Evolutionary conservation across 2,797 vertebrate genomes (phyloP), one percentile per base, ranked within the genome.

Genomic region (Amniataba percoides): DNA sequence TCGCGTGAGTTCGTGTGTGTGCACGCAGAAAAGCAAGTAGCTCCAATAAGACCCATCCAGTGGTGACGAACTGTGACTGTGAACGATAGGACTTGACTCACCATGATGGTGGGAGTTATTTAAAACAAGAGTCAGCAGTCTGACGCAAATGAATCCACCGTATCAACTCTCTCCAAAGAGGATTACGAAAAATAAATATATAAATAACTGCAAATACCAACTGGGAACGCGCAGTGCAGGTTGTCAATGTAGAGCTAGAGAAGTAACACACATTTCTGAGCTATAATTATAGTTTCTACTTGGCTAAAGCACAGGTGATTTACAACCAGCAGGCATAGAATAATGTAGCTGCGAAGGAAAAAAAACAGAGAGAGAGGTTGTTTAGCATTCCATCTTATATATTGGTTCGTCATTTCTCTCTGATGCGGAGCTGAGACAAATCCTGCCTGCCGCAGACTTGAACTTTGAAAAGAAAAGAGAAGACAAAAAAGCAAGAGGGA

Each of bases 71-170:
- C 77, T 58, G 59, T 77, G 77, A 77, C 89, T 89, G 89, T 72
- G 80, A 91, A 89, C 40, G 85, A 79, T 62, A 63, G 85, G 82
- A 80, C 85, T 88, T 92, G 93, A 94, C 89, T 94, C 92, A 94
- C 91, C 52, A 70, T 45, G 80, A 87, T 81, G 92, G 89, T 86
- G 89, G 84, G 89, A 92, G 90, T 90, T 94, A 93, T 94, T 93
- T 93, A 89, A 93, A 93, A 91, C 86, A 79, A 56, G 73, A 92
- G 83, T 90, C 87, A 84, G 88, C 83, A 81, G 84, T 79, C 76
- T 93, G 93, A 93, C 91, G 92, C 89, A 93, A 86, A 91, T 84
- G 74, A 86, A 87, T 81, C 77, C 80, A 63, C 88, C 18, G 80
- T 79, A 84, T 88, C 89, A 72, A 88, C 84, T 56, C 80, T 84